Percentiles rank a stretch among this genome's conserved stretches.
phyloP scores from a whole-genome alignment of 1,140 invertebrate genomes.

The Drosophila kanapiae region DNA sequence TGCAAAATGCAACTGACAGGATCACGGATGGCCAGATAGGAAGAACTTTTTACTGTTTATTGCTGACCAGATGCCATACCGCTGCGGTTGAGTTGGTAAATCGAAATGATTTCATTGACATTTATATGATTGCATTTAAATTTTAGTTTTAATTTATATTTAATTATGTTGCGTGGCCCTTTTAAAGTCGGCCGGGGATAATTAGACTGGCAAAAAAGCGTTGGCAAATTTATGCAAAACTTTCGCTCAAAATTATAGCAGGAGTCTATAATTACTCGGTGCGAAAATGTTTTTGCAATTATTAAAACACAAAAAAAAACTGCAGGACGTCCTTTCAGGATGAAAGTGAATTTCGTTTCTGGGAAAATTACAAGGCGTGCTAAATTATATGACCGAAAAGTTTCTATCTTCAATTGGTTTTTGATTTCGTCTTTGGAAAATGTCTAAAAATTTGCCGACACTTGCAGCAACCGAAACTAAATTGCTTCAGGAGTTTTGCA shows the following conservation, averaged over 20 bases:
- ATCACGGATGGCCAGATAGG: constrained; percentile 33
- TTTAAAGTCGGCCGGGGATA: constrained; percentile 3
- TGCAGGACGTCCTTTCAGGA: constrained; percentile 1
- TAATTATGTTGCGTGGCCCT: constrained; percentile 61
- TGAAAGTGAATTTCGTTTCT: constrained; percentile 44
- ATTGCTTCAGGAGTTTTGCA: constrained; percentile 38
- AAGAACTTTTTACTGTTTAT: constrained; percentile 26
- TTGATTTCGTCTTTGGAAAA: constrained; percentile 61
- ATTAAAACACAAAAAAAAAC: constrained; percentile 22
- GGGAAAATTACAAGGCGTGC: constrained; percentile 47
- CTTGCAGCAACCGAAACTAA: constrained; percentile 20
- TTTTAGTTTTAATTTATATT: constrained; percentile 79
- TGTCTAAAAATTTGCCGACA: constrained; percentile 40
- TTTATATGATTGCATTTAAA: constrained; percentile 59
- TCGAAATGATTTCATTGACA: constrained; percentile 69
- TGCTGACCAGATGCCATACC: constrained; percentile 31
- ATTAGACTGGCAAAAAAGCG: constrained; percentile 9
- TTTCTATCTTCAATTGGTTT: constrained; percentile 71
- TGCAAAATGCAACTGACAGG: constrained; percentile 45
- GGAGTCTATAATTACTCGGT: constrained; percentile 62
- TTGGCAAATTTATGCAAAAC: constrained; percentile 32
- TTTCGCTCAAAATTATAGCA: constrained; percentile 38
- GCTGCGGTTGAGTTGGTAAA: constrained; percentile 53
- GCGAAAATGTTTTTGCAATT: constrained; percentile 63
- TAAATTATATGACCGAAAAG: constrained; percentile 56